A percentile compares a stretch with the other conserved stretches of the same genome.
These are phyloP conservation scores for Eurytoma californica DNA, from an alignment of 2,888 invertebrate genomes.

Conservation along the genomic window DNA sequence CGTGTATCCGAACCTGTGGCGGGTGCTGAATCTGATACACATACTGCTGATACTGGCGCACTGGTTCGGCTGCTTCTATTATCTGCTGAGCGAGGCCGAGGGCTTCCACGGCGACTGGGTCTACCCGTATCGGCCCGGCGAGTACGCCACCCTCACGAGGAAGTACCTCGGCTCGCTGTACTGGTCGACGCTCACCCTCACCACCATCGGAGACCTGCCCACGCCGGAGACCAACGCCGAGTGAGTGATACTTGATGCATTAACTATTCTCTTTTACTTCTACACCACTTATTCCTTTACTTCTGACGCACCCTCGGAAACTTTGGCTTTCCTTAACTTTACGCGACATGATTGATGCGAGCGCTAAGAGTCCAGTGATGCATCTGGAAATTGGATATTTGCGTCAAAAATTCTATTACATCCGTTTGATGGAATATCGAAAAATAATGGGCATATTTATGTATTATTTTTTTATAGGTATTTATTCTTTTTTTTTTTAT, in stretches of 20 bases:
- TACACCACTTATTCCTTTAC: slow-evolving; percentile 5
- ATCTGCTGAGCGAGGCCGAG: slow-evolving; percentile 92
- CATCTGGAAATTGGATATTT: too few species aligned
- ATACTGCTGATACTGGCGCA: slow-evolving; percentile 95
- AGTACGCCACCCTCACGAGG: slow-evolving; percentile 91
- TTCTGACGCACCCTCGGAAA: not conserved
- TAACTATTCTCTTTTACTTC: slow-evolving; percentile 11
- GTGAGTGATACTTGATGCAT: slow-evolving; percentile 81
- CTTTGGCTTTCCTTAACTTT: not conserved
- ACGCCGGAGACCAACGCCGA: slow-evolving; percentile 97
- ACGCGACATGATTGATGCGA: not conserved
- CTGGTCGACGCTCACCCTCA: slow-evolving; percentile 96
- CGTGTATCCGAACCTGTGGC: slow-evolving; percentile 96
- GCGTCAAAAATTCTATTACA: too few species aligned
- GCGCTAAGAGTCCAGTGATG: not conserved
- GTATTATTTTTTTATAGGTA: too few species aligned
- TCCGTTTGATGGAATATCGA: too few species aligned
- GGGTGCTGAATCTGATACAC: slow-evolving; percentile 95
- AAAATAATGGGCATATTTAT: too few species aligned
- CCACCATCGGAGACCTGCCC: slow-evolving; percentile 96
- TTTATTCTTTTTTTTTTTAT: too few species aligned
- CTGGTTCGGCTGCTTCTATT: slow-evolving; percentile 99
- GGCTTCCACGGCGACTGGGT: slow-evolving; percentile 94
- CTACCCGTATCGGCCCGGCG: slow-evolving; percentile 90
- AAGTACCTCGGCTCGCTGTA: slow-evolving; percentile 96